Conservation (phyloP, 2,797 vertebrate species). For the Phalanger gymnotis region DNA sequence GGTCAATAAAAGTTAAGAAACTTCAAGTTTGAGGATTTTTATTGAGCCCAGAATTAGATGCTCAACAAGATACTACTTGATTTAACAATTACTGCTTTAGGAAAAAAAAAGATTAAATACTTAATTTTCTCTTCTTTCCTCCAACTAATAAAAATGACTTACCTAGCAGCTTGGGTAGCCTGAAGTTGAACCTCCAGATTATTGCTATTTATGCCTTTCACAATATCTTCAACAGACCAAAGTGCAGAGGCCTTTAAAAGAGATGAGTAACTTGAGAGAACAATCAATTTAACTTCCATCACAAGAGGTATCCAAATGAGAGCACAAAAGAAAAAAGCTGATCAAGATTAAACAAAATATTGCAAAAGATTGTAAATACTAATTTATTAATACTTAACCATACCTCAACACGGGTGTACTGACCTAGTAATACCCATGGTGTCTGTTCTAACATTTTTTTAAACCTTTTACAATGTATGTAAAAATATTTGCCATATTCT, state of each 20-base stretch:
- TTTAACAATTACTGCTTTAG: neutral
- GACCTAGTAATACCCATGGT: neutral
- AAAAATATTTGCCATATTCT: neutral
- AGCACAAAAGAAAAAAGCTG: neutral
- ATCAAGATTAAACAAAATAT: neutral
- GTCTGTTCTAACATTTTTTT: neutral
- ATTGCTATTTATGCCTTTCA: slow-evolving; percentile 89
- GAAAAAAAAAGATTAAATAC: neutral
- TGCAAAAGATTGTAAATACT: neutral
- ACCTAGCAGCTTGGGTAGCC: slow-evolving; percentile 97
- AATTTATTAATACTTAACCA: neutral
- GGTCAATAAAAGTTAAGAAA: neutral
- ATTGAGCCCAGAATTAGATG: neutral
- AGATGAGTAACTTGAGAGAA: neutral
- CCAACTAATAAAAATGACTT: slow-evolving; percentile 60
- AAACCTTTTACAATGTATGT: neutral
- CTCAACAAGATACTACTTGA: neutral
- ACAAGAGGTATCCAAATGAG: neutral
- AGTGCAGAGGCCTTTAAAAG: slow-evolving; percentile 85
- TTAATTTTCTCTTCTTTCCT: neutral
- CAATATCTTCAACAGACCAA: slow-evolving; percentile 96
- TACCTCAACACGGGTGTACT: neutral
- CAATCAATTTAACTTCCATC: neutral
- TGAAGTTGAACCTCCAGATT: slow-evolving; percentile 92
- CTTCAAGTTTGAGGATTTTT: neutral